Conservation (phyloP, 2,888 invertebrate genomes). For the Unio pictorum region DNA sequence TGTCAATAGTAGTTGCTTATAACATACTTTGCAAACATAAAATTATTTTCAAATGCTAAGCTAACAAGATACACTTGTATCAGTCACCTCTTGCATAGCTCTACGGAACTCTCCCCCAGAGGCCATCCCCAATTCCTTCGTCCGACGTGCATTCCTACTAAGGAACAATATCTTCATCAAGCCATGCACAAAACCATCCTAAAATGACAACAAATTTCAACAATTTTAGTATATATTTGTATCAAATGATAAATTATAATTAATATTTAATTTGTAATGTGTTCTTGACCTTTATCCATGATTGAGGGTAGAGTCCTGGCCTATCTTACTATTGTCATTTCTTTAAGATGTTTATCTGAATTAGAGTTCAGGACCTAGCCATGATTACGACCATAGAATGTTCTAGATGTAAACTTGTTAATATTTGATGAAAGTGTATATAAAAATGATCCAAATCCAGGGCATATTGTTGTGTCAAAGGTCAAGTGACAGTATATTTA, state of each 20-base stretch:
- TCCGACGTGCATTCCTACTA: slow-evolving; percentile 94
- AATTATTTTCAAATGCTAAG: neutral
- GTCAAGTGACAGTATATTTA: no score
- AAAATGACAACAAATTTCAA: slow-evolving; percentile 27
- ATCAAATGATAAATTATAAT: neutral
- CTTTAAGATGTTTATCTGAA: no score
- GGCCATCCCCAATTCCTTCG: slow-evolving; percentile 96
- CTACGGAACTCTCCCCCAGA: slow-evolving; percentile 98
- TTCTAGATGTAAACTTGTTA: no score
- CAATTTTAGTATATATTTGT: neutral
- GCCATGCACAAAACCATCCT: slow-evolving; percentile 85
- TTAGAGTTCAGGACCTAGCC: no score
- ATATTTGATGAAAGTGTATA: no score
- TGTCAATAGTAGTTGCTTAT: neutral
- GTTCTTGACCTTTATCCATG: no score
- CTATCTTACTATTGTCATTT: no score
- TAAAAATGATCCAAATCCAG: no score
- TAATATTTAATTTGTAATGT: neutral
- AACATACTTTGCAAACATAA: neutral
- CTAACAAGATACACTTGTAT: no score
- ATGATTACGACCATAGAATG: no score
- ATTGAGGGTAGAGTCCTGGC: no score
- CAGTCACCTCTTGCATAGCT: slow-evolving; percentile 87
- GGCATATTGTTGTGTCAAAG: no score
- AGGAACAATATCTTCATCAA: slow-evolving; percentile 86